A percentile compares a stretch with the other conserved stretches of the same genome.
Evolutionary conservation across 2,113 vertebrate genomes (phyloP).

Genomic region (Protomyctophum bolini): DNA sequence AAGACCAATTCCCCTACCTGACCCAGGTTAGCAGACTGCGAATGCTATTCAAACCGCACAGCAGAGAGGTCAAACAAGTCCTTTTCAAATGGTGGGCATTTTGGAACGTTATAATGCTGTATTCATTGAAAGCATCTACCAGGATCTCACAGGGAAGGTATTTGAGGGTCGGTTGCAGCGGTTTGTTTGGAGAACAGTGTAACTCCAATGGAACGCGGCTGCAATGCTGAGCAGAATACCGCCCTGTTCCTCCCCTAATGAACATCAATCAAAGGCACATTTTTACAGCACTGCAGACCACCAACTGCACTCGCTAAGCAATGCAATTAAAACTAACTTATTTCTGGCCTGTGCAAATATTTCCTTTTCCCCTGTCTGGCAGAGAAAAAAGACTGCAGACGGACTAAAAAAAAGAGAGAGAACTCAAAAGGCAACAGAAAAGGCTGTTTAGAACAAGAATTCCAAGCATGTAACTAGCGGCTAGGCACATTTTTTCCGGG

Average conservation of each 20-base stretch:
- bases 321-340: conserved; percentile 63
- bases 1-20: conserved; percentile 5
- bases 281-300: conserved; percentile 52
- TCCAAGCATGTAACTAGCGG: conserved; percentile 62
- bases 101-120: conserved; percentile 48
- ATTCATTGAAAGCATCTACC: conserved; percentile 52
- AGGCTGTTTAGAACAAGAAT: conserved; percentile 61
- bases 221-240: conserved; percentile 53
- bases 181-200: conserved; percentile 70
- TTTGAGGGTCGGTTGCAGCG: conserved; percentile 54
- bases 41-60: conserved; percentile 11
- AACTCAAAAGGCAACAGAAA: conserved; percentile 46
- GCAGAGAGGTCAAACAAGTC: conserved; percentile 34
- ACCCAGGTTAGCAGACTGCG: conserved; percentile 26
- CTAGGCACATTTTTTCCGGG: conserved; percentile 42
- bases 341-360: conserved; percentile 70
- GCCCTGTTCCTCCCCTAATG: conserved; percentile 56
- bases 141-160: conserved; percentile 67
- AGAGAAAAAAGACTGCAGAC: conserved; percentile 42
- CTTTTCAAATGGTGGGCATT: conserved; percentile 35
- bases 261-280: conserved; percentile 61
- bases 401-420: conserved; percentile 14
- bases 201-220: conserved; percentile 63
- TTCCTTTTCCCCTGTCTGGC: conserved; percentile 61
- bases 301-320: conserved; percentile 47